Evolutionary conservation across 2,888 invertebrate species (phyloP), one percentile per base, ranked within the genome.

Genomic region (Muschampia plurimacula): DNA sequence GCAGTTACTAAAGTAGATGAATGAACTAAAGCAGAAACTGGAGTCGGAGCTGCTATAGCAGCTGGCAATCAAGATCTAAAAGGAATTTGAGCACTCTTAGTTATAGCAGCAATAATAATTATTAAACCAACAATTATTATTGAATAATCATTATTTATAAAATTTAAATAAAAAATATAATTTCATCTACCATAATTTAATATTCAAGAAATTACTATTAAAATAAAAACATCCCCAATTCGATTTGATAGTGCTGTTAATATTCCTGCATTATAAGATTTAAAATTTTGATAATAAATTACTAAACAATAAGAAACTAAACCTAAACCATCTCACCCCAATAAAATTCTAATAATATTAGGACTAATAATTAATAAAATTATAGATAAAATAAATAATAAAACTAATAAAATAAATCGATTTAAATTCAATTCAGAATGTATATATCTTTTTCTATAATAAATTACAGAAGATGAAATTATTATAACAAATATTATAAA

Each of bases 71-170:
- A 97, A 63, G 96, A 95, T 76, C 96, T 96, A 96, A 97, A 97
- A 64, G 97, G 97, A 95, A 97, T 96, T 89, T 97, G 97, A 84
- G 97, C 97, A 79, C 97, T 97, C 89, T 97, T 97, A 74, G 97
- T 97, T 91, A 97, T 95, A 69, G 95, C 94, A 0, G 96, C 96
- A 79, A 95, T 87, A 84, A 92, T 89, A 76, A 95, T 83, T 81
- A 95, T 89, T n/a, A 78, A 9, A 0, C 85, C 83, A 86, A 95
- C 86, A 80, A 95, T 82, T 79, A 78, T 78, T 84, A 95, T 95
- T 73, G 79, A 80, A 77, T 72, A 88, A 89, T 92, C 89, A 86
- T 82, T 87, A 78, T 82, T 83, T 83, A 95, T 94, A 88, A 95
- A 90, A 79, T 93, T 87, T 83, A 94, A 83, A 90, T 94, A 94